These are phyloP conservation scores for Neomicropteryx cornuta DNA, from an alignment of 1,140 invertebrate species.

Conservation along the genomic window DNA sequence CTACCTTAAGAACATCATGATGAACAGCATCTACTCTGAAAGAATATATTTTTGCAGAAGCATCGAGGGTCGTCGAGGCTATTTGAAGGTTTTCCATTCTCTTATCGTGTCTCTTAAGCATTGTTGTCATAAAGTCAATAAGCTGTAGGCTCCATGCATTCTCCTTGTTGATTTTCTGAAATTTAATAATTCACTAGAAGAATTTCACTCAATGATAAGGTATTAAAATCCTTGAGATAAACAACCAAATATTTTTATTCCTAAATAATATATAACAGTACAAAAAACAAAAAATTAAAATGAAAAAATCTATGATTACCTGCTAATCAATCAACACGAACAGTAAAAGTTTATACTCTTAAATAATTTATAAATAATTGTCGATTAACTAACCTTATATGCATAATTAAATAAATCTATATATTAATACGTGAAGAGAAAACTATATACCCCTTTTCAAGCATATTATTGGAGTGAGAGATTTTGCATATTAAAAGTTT, in stretches of 20 bases:
- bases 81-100: slow-evolving; percentile 62
- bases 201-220: slow-evolving; percentile 2
- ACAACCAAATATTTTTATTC: neutral
- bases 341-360: too few relatives aligned
- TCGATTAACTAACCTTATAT: too few relatives aligned
- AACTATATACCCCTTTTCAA: too few relatives aligned
- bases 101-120: slow-evolving; percentile 52
- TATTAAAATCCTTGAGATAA: slow-evolving; percentile 1
- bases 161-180: slow-evolving; percentile 69
- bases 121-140: slow-evolving; percentile 69
- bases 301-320: neutral
- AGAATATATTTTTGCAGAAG: slow-evolving; percentile 74
- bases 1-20: slow-evolving; percentile 63
- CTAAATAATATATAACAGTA: neutral
- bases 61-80: slow-evolving; percentile 68
- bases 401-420: too few relatives aligned
- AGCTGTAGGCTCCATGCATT: slow-evolving; percentile 77
- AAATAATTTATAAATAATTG: too few relatives aligned
- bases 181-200: slow-evolving; percentile 6
- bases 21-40: slow-evolving; percentile 70
- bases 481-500: too few relatives aligned
- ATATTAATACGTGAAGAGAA: too few relatives aligned
- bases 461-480: too few relatives aligned
- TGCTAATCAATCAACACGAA: slow-evolving; percentile 4
- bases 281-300: slow-evolving; percentile 4